phyloP scores from a whole-genome alignment of 2,888 invertebrate species.

The Drosophila meridionalis region DNA sequence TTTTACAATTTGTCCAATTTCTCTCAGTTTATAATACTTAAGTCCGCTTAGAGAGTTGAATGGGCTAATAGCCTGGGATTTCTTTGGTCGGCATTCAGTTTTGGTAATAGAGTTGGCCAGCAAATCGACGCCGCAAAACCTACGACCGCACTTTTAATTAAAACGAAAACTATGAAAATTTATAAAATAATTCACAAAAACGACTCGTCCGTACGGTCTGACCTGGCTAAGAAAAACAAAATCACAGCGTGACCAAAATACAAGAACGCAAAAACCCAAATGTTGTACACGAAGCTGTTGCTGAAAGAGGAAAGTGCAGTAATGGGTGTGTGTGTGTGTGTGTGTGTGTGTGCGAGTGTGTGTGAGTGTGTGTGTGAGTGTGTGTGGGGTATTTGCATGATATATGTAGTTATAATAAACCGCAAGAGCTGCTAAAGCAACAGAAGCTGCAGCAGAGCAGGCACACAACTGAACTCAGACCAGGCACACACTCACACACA shows the following conservation, averaged over 20 bases:
- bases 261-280: slow-evolving; percentile 43
- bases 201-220: slow-evolving; percentile 7
- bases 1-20: background rate
- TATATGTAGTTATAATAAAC: slow-evolving; percentile 80
- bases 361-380: slow-evolving; percentile 23
- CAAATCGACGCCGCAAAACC: slow-evolving; percentile 67
- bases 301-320: slow-evolving; percentile 24
- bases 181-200: slow-evolving; percentile 65
- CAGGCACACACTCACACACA: slow-evolving; percentile 9
- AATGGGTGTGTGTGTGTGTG: slow-evolving; percentile 2
- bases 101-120: slow-evolving; percentile 66
- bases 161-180: slow-evolving; percentile 79
- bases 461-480: slow-evolving; percentile 23
- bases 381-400: slow-evolving; percentile 65
- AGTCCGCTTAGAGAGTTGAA: slow-evolving; percentile 1
- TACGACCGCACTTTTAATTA: slow-evolving; percentile 78
- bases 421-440: slow-evolving; percentile 70
- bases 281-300: slow-evolving; percentile 55
- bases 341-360: slow-evolving; percentile 11
- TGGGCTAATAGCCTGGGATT: background rate
- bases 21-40: background rate
- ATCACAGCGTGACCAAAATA: slow-evolving; percentile 27
- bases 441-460: slow-evolving; percentile 40
- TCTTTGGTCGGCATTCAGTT: slow-evolving; percentile 17
- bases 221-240: slow-evolving; percentile 28